Conservation (phyloP, 2,888 invertebrate genomes). For the Drosophila eohydei region DNA sequence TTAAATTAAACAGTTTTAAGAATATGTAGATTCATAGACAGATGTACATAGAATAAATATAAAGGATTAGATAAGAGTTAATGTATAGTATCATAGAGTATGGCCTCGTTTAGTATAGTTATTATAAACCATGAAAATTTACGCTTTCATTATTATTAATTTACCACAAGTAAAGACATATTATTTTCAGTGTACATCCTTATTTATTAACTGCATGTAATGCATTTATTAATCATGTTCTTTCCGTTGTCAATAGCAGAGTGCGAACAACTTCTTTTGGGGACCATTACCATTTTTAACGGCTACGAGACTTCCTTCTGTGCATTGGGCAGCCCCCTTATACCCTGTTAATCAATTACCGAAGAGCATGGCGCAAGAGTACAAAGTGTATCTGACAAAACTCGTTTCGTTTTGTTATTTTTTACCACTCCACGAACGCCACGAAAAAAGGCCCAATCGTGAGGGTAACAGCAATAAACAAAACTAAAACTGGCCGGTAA, state of each 20-base stretch:
- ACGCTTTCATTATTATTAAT: too few species aligned
- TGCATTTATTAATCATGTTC: conserved; percentile 5
- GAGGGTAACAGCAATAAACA: conserved; percentile 17
- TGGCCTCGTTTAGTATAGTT: too few species aligned
- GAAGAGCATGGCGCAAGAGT: conserved; percentile 28
- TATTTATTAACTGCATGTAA: neutral
- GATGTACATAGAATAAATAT: too few species aligned
- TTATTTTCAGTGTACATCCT: too few species aligned
- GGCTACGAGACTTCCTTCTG: neutral
- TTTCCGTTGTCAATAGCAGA: neutral
- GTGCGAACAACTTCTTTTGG: conserved; percentile 3
- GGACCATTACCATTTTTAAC: neutral
- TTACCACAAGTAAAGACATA: too few species aligned
- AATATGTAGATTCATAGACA: too few species aligned
- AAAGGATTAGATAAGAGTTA: too few species aligned
- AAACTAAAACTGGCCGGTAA: conserved; percentile 18
- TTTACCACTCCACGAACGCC: conserved; percentile 39
- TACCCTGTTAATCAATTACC: conserved; percentile 44
- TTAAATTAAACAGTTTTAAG: too few species aligned
- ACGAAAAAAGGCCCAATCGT: neutral
- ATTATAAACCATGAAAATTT: too few species aligned
- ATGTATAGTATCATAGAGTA: too few species aligned
- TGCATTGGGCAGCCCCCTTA: neutral
- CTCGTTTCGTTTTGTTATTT: conserved; percentile 22
- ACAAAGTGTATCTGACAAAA: conserved; percentile 43